Percentiles rank a stretch among this genome's conserved stretches.
These are phyloP conservation scores for Merops nubicus DNA, from an alignment of 2,113 vertebrate genomes.

Conservation along the genomic window DNA sequence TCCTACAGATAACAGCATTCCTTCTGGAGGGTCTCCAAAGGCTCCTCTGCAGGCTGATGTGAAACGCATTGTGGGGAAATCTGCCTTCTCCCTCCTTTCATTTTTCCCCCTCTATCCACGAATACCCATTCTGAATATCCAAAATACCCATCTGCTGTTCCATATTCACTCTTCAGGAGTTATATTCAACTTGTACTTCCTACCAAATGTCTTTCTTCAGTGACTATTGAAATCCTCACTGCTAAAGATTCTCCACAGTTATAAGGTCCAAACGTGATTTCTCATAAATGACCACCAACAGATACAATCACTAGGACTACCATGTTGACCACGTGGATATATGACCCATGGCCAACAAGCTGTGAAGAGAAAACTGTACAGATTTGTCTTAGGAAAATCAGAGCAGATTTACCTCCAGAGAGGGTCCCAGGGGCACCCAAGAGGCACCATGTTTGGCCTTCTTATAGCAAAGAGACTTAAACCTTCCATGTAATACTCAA, in stretches of 20 bases:
- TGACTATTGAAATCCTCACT: background rate
- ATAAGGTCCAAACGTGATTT: background rate
- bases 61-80: background rate
- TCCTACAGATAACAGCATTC: background rate
- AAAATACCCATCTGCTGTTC: background rate
- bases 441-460: background rate
- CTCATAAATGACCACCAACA: background rate
- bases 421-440: background rate
- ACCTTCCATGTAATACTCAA: background rate
- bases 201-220: background rate
- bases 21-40: background rate
- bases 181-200: background rate
- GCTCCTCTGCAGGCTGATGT: background rate
- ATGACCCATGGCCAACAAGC: background rate
- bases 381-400: background rate
- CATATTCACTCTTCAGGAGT: background rate
- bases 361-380: background rate
- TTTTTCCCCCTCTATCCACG: background rate
- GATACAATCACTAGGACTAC: background rate
- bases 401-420: background rate
- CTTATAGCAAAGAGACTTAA: background rate
- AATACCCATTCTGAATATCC: background rate
- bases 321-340: background rate
- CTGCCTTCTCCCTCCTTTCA: background rate
- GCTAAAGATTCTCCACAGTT: background rate